Conservation (phyloP, 2,888 invertebrate genomes). For the Drosophila dives region DNA sequence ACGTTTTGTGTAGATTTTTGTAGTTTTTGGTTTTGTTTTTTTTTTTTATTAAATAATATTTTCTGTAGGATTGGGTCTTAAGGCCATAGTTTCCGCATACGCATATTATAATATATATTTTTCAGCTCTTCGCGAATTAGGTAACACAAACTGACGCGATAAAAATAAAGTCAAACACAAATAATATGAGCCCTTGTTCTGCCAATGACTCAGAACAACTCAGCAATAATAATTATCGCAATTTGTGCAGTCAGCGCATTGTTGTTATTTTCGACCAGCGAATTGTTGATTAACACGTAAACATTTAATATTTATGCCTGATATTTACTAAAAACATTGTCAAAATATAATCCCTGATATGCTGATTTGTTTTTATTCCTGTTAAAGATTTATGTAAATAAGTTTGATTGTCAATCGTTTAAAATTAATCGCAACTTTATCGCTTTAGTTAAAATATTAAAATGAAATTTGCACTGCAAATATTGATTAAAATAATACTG, state of each 20-base stretch:
- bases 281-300: constrained; percentile 18
- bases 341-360: not conserved
- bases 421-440: not conserved
- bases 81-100: not conserved
- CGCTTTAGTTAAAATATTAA: not conserved
- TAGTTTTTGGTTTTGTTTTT: not conserved
- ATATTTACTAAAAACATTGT: not conserved
- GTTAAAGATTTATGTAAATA: constrained; percentile 6
- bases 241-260: constrained; percentile 22
- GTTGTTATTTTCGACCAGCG: not conserved
- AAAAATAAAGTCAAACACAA: not conserved
- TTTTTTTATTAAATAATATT: not conserved
- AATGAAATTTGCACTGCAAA: not conserved
- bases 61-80: not conserved
- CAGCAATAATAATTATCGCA: constrained; percentile 5
- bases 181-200: constrained; percentile 24
- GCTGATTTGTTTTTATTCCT: not conserved
- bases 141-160: not conserved
- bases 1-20: not conserved
- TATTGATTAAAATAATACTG: not conserved
- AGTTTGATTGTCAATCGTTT: not conserved
- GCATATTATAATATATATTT: constrained; percentile 19
- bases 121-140: not conserved
- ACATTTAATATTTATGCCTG: not conserved
- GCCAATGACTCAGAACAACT: constrained; percentile 30